phyloP scores from a whole-genome alignment of 1,140 invertebrate genomes.

The Streblospio benedicti region DNA sequence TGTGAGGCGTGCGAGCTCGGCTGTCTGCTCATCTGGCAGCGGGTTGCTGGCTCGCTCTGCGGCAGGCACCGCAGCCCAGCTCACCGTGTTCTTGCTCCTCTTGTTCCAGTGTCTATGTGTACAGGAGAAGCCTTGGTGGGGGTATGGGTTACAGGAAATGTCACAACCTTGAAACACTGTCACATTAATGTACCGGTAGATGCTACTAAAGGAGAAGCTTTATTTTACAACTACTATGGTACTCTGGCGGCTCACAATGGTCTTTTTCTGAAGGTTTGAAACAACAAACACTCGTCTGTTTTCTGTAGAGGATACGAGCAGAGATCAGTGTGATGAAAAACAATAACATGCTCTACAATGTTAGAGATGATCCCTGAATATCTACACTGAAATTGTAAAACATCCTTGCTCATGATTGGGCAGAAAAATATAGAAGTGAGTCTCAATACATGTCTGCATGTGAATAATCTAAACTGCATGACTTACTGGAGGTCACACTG shows the following conservation, averaged over 20 bases:
- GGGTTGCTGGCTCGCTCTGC: neutral
- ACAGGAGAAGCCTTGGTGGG: neutral
- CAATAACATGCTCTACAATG: too few relatives aligned
- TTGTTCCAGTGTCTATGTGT: neutral
- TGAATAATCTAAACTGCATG: conserved; percentile 5
- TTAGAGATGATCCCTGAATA: too few relatives aligned
- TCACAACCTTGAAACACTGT: neutral
- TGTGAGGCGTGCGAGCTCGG: neutral
- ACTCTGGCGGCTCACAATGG: too few relatives aligned
- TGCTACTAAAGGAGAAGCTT: too few relatives aligned
- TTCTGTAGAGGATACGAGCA: too few relatives aligned
- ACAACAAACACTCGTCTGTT: too few relatives aligned
- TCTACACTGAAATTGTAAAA: conserved; percentile 13
- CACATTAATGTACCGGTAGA: too few relatives aligned
- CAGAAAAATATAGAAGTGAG: conserved; percentile 20
- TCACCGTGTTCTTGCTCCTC: too few relatives aligned
- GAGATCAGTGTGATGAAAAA: too few relatives aligned
- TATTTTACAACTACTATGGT: too few relatives aligned
- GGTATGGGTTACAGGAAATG: neutral
- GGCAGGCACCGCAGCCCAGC: neutral
- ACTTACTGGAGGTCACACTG: conserved; percentile 14
- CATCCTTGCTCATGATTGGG: conserved; percentile 9
- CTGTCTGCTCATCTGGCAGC: conserved; percentile 1
- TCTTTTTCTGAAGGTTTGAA: too few relatives aligned
- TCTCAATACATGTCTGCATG: conserved; percentile 16